These are phyloP conservation scores for Rhinoderma darwinii DNA, from an alignment of 2,113 vertebrate species.

Conservation along the genomic window DNA sequence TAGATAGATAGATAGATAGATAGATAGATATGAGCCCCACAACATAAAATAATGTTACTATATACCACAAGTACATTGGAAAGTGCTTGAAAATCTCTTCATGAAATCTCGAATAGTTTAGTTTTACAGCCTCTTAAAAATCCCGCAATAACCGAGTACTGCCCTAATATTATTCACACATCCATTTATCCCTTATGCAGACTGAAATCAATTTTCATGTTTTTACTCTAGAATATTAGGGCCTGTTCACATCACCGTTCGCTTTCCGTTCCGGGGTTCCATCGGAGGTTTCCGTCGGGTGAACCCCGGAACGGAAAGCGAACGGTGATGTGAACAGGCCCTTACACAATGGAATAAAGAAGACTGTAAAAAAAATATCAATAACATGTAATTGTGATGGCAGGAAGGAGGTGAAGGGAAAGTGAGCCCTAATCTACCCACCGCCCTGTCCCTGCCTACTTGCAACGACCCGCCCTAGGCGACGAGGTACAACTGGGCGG, in stretches of 20 bases:
- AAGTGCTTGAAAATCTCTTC: not conserved
- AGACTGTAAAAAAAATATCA: not conserved
- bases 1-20: not conserved
- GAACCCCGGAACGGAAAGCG: too few species aligned
- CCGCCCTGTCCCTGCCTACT: too few species aligned
- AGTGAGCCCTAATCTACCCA: too few species aligned
- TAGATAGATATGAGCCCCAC: not conserved
- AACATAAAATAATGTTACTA: not conserved
- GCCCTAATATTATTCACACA: slow-evolving; percentile 22
- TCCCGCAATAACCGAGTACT: not conserved
- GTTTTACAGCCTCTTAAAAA: slow-evolving; percentile 45
- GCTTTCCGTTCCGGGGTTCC: too few species aligned
- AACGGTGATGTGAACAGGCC: too few species aligned
- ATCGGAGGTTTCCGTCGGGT: too few species aligned
- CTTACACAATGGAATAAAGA: not conserved
- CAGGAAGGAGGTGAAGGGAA: too few species aligned
- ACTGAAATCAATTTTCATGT: slow-evolving; percentile 39
- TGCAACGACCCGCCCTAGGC: too few species aligned
- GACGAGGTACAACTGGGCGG: too few species aligned
- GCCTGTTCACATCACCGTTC: too few species aligned
- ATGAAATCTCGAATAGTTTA: not conserved
- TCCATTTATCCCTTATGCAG: not conserved
- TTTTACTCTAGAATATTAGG: slow-evolving; percentile 17
- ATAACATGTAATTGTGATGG: not conserved
- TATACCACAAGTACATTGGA: not conserved